A percentile compares a stretch with the other conserved stretches of the same genome.
These are phyloP conservation scores for Meandrusa payeni DNA, from an alignment of 2,888 invertebrate genomes.

Conservation along the genomic window DNA sequence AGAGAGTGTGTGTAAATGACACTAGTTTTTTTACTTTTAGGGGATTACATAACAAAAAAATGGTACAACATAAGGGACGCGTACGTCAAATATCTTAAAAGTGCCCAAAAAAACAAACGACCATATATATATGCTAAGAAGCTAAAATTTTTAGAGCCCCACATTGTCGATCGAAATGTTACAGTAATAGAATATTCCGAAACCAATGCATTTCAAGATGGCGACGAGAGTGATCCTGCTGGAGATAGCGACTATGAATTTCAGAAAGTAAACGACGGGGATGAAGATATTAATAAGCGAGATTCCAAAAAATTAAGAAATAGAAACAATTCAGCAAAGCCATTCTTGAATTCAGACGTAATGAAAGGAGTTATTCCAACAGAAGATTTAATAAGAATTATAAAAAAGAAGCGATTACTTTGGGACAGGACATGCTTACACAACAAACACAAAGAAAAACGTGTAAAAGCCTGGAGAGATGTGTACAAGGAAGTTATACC, in stretches of 20 bases:
- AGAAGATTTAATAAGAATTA: background rate
- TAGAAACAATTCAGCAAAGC: too few species aligned
- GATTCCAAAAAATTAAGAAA: too few species aligned
- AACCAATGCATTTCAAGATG: background rate
- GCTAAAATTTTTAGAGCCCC: slow-evolving; percentile 46
- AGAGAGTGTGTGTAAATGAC: too few species aligned
- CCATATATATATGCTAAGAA: slow-evolving; percentile 50
- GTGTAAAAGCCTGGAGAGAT: background rate
- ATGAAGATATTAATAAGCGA: too few species aligned
- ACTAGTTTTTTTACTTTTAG: slow-evolving; percentile 34
- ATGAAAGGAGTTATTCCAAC: background rate
- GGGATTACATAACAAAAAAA: slow-evolving; percentile 44
- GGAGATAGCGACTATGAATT: slow-evolving; percentile 31
- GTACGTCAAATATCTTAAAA: slow-evolving; percentile 45
- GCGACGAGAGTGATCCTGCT: slow-evolving; percentile 25
- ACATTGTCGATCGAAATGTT: background rate
- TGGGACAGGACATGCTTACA: background rate
- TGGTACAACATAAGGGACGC: slow-evolving; percentile 53
- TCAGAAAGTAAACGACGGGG: slow-evolving; percentile 3
- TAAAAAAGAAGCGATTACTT: background rate
- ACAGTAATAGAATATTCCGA: background rate
- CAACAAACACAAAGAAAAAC: background rate
- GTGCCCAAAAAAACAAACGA: slow-evolving; percentile 25
- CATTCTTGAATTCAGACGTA: background rate
- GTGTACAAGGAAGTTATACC: background rate